Evolutionary conservation across 1,140 invertebrate species (phyloP).

Genomic region (Eumeta japonica): DNA sequence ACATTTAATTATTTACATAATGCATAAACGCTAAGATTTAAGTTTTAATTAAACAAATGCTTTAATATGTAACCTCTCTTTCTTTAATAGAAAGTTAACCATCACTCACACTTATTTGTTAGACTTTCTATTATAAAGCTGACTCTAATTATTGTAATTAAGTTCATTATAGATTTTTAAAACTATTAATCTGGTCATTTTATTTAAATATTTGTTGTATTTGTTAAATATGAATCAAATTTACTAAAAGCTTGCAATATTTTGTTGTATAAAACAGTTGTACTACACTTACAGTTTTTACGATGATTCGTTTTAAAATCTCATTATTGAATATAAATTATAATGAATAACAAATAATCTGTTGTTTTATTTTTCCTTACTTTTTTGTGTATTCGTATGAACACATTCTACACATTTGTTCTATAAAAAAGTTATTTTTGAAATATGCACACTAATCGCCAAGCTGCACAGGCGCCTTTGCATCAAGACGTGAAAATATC

Average conservation of each 20-base stretch:
- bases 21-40: conserved; percentile 43
- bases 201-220: conserved; percentile 53
- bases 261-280: conserved; percentile 48
- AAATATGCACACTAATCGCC: too few species aligned
- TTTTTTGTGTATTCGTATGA: too few species aligned
- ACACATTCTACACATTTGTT: too few species aligned
- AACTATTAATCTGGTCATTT: conserved; percentile 57
- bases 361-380: conserved; percentile 17
- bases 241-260: conserved; percentile 50
- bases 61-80: conserved; percentile 51
- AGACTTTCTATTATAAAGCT: conserved; percentile 48
- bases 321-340: conserved; percentile 54
- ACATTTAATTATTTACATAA: conserved; percentile 48
- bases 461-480: too few species aligned
- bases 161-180: conserved; percentile 49
- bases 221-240: conserved; percentile 50
- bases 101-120: conserved; percentile 51
- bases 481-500: too few species aligned
- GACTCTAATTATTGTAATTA: conserved; percentile 36
- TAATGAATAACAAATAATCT: conserved; percentile 43
- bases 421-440: too few species aligned
- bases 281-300: conserved; percentile 27
- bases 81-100: conserved; percentile 47
- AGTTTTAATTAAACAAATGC: conserved; percentile 47
- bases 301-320: conserved; percentile 31